A percentile compares a stretch with the other conserved stretches of the same genome.
Conservation (phyloP, 1,140 invertebrate species). For the Atopsyche davidsoni region DNA sequence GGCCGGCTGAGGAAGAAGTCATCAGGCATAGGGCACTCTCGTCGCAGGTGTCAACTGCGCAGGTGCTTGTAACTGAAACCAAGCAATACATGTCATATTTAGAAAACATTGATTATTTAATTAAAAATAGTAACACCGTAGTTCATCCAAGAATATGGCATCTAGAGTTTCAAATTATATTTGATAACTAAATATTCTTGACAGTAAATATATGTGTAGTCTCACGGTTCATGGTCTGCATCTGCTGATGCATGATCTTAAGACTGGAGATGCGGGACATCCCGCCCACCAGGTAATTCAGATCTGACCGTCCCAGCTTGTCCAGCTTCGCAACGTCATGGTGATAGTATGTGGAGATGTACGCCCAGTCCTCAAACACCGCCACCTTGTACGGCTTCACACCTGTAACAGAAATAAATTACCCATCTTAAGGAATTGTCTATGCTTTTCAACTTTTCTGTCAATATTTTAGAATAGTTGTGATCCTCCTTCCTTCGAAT, state of each 20-base stretch:
- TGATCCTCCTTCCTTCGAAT: too few relatives aligned
- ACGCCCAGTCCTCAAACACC: constrained; percentile 68
- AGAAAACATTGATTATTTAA: too few relatives aligned
- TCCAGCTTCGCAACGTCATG: constrained; percentile 61
- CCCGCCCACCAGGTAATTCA: constrained; percentile 50
- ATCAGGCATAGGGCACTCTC: constrained; percentile 54
- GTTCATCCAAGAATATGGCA: too few relatives aligned
- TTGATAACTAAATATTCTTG: too few relatives aligned
- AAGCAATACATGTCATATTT: too few relatives aligned
- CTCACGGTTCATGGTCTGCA: constrained; percentile 41
- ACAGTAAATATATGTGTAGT: not conserved
- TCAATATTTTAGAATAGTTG: too few relatives aligned
- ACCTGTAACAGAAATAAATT: constrained; percentile 33
- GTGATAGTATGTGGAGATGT: constrained; percentile 55
- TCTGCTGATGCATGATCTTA: constrained; percentile 61
- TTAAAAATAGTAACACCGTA: too few relatives aligned
- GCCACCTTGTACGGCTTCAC: constrained; percentile 62
- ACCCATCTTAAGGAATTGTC: too few relatives aligned
- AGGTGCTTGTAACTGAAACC: constrained; percentile 40
- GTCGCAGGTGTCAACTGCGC: constrained; percentile 49
- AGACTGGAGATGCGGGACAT: constrained; percentile 55
- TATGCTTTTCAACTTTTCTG: too few relatives aligned
- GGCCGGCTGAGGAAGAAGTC: constrained; percentile 36
- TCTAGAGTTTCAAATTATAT: not conserved
- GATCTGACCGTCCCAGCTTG: constrained; percentile 60